phyloP scores from a whole-genome alignment of 2,888 invertebrate species.

The Chironomus riparius region DNA sequence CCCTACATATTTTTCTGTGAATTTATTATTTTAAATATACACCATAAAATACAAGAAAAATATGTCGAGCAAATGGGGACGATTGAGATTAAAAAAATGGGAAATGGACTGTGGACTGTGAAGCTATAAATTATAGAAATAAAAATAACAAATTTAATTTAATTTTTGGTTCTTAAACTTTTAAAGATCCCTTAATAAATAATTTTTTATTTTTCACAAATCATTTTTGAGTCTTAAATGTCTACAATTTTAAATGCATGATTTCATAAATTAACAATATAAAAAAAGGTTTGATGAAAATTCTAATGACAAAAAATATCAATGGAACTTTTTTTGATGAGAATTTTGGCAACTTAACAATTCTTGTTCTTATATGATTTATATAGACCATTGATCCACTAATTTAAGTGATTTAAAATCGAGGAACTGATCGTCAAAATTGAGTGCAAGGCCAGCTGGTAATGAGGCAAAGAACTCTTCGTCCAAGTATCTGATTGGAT shows the following conservation, averaged over 20 bases:
- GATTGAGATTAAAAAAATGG: too few species aligned
- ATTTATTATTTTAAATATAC: background rate
- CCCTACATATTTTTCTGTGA: background rate
- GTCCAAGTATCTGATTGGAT: constrained; percentile 13
- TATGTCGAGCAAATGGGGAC: background rate
- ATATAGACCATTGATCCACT: constrained; percentile 7
- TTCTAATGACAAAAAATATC: background rate
- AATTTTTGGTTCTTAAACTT: background rate
- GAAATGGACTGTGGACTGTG: too few species aligned
- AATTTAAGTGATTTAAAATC: constrained; percentile 18
- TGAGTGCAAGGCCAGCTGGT: constrained; percentile 12
- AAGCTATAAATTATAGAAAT: background rate
- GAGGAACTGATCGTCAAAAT: constrained; percentile 5
- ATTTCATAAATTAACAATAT: background rate
- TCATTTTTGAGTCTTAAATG: background rate
- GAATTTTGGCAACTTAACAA: background rate
- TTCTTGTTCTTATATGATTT: background rate
- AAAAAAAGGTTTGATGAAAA: background rate
- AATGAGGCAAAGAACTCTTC: constrained; percentile 23
- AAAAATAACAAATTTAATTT: background rate
- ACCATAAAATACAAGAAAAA: background rate
- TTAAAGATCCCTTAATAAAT: background rate
- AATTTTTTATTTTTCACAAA: background rate
- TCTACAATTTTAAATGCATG: background rate
- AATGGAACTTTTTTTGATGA: background rate